Conservation (phyloP, 2,888 invertebrate genomes). For the Eudasyphora cyanicolor region DNA sequence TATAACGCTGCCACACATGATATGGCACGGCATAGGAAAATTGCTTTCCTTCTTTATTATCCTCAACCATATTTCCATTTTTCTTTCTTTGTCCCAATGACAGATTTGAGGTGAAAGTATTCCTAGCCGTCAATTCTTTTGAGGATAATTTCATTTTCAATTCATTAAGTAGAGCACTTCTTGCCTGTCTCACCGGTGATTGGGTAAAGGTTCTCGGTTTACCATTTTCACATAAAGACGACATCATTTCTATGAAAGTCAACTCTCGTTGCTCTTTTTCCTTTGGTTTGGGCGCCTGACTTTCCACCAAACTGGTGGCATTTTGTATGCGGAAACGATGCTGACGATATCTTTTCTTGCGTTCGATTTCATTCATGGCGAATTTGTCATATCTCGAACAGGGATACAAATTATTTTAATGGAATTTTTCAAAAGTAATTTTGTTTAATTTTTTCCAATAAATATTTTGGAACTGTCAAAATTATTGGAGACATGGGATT, state of each 20-base stretch:
- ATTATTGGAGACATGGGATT: too few relatives aligned
- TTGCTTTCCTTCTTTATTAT: too few relatives aligned
- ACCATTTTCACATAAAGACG: slow-evolving; percentile 61
- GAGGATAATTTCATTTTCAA: neutral
- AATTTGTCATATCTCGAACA: neutral
- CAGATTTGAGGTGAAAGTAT: neutral
- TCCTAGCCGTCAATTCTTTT: neutral
- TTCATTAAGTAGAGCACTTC: neutral
- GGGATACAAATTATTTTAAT: neutral
- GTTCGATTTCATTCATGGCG: slow-evolving; percentile 61
- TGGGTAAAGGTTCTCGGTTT: slow-evolving; percentile 68
- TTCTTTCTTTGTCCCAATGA: neutral
- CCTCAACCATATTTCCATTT: too few relatives aligned
- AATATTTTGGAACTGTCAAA: too few relatives aligned
- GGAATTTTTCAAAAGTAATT: too few relatives aligned
- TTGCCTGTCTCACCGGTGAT: slow-evolving; percentile 1
- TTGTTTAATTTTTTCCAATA: too few relatives aligned
- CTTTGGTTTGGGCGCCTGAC: slow-evolving; percentile 67
- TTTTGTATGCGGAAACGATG: slow-evolving; percentile 72
- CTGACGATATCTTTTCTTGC: slow-evolving; percentile 70
- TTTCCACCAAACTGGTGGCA: slow-evolving; percentile 72
- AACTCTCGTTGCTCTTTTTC: slow-evolving; percentile 64
- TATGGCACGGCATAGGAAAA: slow-evolving; percentile 68
- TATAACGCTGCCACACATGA: slow-evolving; percentile 73
- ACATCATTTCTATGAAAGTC: slow-evolving; percentile 73